Evolutionary conservation across 2,888 invertebrate genomes (phyloP).

Genomic region (Dolichomitus sp.): DNA sequence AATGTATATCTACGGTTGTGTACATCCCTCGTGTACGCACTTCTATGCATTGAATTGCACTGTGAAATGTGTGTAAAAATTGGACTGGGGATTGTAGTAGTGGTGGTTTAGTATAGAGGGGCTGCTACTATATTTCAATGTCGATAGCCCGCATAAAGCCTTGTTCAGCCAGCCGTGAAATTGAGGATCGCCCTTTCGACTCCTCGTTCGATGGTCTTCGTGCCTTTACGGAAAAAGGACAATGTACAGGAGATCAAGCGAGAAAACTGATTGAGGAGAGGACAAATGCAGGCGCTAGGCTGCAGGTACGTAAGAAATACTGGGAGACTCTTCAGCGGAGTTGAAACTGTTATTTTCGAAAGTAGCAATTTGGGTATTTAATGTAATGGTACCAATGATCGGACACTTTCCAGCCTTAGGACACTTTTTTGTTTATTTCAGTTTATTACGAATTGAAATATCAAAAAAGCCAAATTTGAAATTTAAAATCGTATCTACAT

Average conservation of each 20-base stretch:
- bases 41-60: slow-evolving; percentile 24
- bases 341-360: too few relatives aligned
- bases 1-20: slow-evolving; percentile 73
- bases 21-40: slow-evolving; percentile 11
- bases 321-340: background rate
- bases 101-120: background rate
- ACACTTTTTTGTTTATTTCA: too few relatives aligned
- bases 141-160: slow-evolving; percentile 69
- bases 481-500: too few relatives aligned
- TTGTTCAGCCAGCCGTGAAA: slow-evolving; percentile 83
- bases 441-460: too few relatives aligned
- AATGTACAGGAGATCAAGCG: background rate
- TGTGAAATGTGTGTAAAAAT: background rate
- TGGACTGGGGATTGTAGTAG: slow-evolving; percentile 2
- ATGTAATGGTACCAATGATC: too few relatives aligned
- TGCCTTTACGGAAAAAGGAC: slow-evolving; percentile 36
- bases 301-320: background rate
- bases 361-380: too few relatives aligned
- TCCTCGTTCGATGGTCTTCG: slow-evolving; percentile 56
- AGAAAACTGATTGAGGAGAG: background rate
- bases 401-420: too few relatives aligned
- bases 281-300: background rate
- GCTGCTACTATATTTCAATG: slow-evolving; percentile 32
- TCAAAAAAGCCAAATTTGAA: too few relatives aligned
- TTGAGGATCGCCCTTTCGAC: slow-evolving; percentile 80